Evolutionary conservation across 1,140 invertebrate species (phyloP), one percentile per base, ranked within the genome.

Genomic region (Drosophila tropicalis): DNA sequence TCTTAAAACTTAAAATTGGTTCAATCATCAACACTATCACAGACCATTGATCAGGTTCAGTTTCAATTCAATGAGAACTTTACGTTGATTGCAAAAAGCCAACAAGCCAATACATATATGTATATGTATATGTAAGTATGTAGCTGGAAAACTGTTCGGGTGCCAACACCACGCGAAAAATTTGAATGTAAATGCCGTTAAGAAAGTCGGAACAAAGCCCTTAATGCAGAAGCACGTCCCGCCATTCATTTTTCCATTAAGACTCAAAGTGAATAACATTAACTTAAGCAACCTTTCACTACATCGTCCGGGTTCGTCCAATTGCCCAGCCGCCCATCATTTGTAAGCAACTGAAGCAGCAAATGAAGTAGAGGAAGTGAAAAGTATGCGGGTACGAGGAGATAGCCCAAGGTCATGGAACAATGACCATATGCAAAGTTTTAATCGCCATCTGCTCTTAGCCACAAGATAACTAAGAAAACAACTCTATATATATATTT

Each of bases 211-310:
- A 76, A 71, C 63, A 76, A 74, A 75, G 63, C 76, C 56, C 47
- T 75, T 67, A 71, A 75, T 78, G 76, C 76, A 62, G 40, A 69
- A 72, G 71, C 74, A 76, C 74, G 70, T 73, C 66, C 66, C 68
- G 57, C 71, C 68, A 76, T 76, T 77, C 65, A 70, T 77, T 73
- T 70, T 70, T 73, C 56, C 62, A 70, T 74, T 77, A 77, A 74
- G 66, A 77, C 71, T 60, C 47, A 69, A 65, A 73, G 72, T 78
- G 67, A 75, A 75, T 69, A 78, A 74, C 72, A 78, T 78, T 67
- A 75, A 78, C 47, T 74, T 67, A 77, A 77, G 72, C 66, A 70
- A 63, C 62, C 67, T 70, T 69, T 63, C 72, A 70, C 62, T 65
- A 65, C 61, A 39, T 61, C 19, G 25, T 47, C 29, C 47, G 44